A percentile compares a stretch with the other conserved stretches of the same genome.
Evolutionary conservation across 2,888 invertebrate genomes (phyloP).

Genomic region (Tuberolachnus salignus): DNA sequence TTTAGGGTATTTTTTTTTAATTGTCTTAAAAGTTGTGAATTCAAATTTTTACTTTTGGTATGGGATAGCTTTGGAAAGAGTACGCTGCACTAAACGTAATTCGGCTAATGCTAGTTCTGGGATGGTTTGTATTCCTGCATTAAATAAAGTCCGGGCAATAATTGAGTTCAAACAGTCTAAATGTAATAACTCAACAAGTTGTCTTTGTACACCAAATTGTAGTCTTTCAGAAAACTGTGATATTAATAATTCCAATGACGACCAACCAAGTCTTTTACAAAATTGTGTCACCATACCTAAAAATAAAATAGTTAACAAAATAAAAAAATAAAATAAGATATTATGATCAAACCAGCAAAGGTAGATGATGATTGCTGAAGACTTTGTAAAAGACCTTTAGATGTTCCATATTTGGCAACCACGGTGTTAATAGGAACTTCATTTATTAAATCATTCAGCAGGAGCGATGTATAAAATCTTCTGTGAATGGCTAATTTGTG

Average conservation of each 20-base stretch:
- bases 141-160: constrained; percentile 81
- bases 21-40: too few species aligned
- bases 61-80: constrained; percentile 78
- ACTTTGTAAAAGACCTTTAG: constrained; percentile 88
- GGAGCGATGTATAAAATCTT: constrained; percentile 88
- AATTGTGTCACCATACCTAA: constrained; percentile 96
- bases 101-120: constrained; percentile 79
- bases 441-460: constrained; percentile 89
- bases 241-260: constrained; percentile 83
- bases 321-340: too few species aligned
- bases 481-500: constrained; percentile 62
- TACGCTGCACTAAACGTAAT: constrained; percentile 73
- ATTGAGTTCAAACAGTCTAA: constrained; percentile 82
- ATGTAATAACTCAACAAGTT: constrained; percentile 88
- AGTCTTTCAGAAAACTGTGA: constrained; percentile 92
- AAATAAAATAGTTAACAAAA: constrained; percentile 18
- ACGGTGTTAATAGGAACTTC: constrained; percentile 83
- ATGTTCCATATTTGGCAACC: constrained; percentile 82
- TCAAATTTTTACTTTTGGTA: constrained; percentile 72
- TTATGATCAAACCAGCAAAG: constrained; percentile 76
- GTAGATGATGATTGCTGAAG: constrained; percentile 94
- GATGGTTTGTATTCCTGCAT: constrained; percentile 79
- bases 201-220: constrained; percentile 91
- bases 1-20: not conserved
- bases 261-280: constrained; percentile 91